These are phyloP conservation scores for Octodon degus DNA, from an alignment of 2,113 vertebrate species.

Conservation along the genomic window DNA sequence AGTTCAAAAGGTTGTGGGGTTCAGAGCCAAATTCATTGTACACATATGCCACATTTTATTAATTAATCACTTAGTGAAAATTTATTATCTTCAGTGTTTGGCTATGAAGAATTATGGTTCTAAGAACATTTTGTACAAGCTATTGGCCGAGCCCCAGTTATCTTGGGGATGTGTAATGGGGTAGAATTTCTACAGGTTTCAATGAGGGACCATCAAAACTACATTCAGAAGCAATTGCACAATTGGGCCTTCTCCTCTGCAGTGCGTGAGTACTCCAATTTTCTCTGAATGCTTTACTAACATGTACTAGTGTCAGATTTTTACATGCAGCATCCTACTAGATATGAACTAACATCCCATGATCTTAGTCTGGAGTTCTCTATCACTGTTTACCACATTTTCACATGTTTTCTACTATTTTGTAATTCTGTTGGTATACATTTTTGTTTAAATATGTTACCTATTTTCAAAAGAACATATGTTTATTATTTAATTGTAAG, in stretches of 20 bases:
- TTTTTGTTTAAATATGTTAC: background rate
- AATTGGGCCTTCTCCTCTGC: background rate
- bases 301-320: background rate
- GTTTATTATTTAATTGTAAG: background rate
- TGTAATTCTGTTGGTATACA: background rate
- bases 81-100: background rate
- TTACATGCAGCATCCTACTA: background rate
- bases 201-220: background rate
- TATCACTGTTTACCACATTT: background rate
- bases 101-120: background rate
- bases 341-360: background rate
- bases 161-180: background rate
- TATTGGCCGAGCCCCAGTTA: background rate
- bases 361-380: background rate
- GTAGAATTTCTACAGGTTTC: background rate
- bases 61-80: background rate
- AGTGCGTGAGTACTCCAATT: background rate
- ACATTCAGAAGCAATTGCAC: background rate
- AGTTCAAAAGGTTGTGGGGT: background rate
- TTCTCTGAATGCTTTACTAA: background rate
- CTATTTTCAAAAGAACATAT: background rate
- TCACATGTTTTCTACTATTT: background rate
- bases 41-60: background rate
- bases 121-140: background rate
- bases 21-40: conserved; percentile 29